Evolutionary conservation across 2,797 vertebrate genomes (phyloP).

Genomic region (Lacerta viridis): DNA sequence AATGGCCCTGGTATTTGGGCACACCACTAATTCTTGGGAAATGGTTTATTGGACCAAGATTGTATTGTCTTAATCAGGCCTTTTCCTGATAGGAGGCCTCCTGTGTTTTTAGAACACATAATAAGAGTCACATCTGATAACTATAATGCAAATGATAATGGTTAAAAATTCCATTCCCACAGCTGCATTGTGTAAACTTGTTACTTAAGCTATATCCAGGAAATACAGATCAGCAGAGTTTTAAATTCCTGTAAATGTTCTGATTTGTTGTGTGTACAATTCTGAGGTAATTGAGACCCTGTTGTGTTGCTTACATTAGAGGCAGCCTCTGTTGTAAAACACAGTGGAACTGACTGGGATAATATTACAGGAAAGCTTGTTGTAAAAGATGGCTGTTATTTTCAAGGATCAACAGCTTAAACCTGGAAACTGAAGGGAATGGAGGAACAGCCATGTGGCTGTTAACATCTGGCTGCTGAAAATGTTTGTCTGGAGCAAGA

Average conservation of each 20-base stretch:
- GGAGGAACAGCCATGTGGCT: slow-evolving; percentile 50
- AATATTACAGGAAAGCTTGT: not conserved
- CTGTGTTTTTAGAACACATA: not conserved
- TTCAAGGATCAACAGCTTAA: not conserved
- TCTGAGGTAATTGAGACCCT: not conserved
- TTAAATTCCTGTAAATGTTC: not conserved
- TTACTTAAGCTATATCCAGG: slow-evolving; percentile 20
- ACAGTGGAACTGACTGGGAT: not conserved
- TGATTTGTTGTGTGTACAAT: not conserved
- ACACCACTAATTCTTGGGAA: too few species aligned
- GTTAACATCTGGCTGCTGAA: slow-evolving; percentile 67
- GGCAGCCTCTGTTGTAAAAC: slow-evolving; percentile 25
- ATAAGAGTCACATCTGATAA: not conserved
- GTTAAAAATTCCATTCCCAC: not conserved
- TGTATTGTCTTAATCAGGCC: not conserved
- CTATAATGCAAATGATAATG: not conserved
- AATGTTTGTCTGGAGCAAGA: slow-evolving; percentile 67
- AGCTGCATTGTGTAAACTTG: accelerated
- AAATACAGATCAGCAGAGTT: not conserved
- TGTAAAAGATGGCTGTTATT: not conserved
- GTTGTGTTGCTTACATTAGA: not conserved
- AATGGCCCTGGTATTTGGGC: too few species aligned
- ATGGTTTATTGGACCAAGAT: not conserved
- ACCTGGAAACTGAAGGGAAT: slow-evolving; percentile 12
- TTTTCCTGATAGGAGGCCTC: not conserved